Percentiles rank a stretch among this genome's conserved stretches.
These are phyloP conservation scores for Microtus oregoni DNA, from an alignment of 2,113 vertebrate genomes.

Conservation along the genomic window DNA sequence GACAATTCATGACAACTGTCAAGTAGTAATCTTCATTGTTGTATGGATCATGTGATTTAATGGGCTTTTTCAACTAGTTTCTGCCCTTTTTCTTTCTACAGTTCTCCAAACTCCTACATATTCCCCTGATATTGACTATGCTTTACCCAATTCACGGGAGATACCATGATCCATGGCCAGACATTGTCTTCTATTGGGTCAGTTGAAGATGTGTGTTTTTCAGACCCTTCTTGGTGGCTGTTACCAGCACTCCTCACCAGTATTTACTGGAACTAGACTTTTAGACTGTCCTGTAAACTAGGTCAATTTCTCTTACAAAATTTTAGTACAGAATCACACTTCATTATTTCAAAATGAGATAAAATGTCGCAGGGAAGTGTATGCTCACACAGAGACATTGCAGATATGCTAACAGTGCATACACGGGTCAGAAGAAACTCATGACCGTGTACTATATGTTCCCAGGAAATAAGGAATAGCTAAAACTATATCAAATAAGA, in stretches of 20 bases:
- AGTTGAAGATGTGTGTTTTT: background rate
- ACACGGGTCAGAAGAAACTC: accelerated
- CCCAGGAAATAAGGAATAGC: background rate
- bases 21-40: background rate
- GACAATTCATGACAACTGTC: background rate
- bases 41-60: background rate
- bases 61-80: accelerated
- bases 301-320: background rate
- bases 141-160: background rate
- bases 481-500: background rate
- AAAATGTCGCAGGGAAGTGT: background rate
- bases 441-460: background rate
- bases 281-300: background rate
- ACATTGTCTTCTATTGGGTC: background rate
- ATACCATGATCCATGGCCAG: background rate
- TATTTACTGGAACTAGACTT: background rate
- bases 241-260: background rate
- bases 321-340: background rate
- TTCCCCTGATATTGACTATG: background rate
- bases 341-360: background rate
- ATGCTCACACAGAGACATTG: background rate
- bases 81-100: background rate
- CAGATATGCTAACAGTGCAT: background rate
- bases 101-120: background rate
- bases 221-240: background rate